phyloP scores from a whole-genome alignment of 2,888 invertebrate genomes.

The Gnatocerus cornutus region DNA sequence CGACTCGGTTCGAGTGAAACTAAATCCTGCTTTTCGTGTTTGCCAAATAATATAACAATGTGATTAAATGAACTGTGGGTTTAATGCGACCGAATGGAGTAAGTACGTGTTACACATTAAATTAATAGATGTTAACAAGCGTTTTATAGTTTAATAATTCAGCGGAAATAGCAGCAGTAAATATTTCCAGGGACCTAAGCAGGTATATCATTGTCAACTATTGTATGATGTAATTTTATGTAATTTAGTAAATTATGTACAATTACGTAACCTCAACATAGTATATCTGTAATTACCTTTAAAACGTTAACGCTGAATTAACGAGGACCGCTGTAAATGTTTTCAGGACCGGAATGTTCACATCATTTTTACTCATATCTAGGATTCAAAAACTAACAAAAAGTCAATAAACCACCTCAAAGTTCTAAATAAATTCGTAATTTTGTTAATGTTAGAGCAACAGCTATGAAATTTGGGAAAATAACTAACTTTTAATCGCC shows the following conservation, averaged over 20 bases:
- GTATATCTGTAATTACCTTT: slow-evolving; percentile 25
- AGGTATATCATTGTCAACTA: slow-evolving; percentile 45
- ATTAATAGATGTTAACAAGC: slow-evolving; percentile 49
- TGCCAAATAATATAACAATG: slow-evolving; percentile 33
- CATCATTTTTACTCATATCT: too few species aligned
- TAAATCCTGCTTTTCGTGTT: slow-evolving; percentile 17
- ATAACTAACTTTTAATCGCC: too few species aligned
- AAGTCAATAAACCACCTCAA: slow-evolving; percentile 5
- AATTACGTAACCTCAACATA: slow-evolving; percentile 30
- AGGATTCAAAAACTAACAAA: too few species aligned
- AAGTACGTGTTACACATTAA: slow-evolving; percentile 43
- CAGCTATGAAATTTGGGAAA: too few species aligned
- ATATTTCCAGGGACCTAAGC: slow-evolving; percentile 48
- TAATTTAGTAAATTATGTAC: slow-evolving; percentile 42
- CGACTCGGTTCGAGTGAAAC: slow-evolving; percentile 13
- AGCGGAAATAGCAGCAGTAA: slow-evolving; percentile 46
- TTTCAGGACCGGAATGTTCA: too few species aligned
- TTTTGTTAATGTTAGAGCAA: too few species aligned
- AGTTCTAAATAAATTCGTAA: slow-evolving; percentile 16
- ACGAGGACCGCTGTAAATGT: slow-evolving; percentile 17
- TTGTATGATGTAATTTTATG: slow-evolving; percentile 40
- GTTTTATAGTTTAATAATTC: slow-evolving; percentile 52
- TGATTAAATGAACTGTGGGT: slow-evolving; percentile 34
- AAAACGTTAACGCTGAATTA: slow-evolving; percentile 17
- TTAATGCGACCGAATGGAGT: slow-evolving; percentile 36